These are phyloP conservation scores for Lycaena phlaeas DNA, from an alignment of 2,888 invertebrate species.

Conservation along the genomic window DNA sequence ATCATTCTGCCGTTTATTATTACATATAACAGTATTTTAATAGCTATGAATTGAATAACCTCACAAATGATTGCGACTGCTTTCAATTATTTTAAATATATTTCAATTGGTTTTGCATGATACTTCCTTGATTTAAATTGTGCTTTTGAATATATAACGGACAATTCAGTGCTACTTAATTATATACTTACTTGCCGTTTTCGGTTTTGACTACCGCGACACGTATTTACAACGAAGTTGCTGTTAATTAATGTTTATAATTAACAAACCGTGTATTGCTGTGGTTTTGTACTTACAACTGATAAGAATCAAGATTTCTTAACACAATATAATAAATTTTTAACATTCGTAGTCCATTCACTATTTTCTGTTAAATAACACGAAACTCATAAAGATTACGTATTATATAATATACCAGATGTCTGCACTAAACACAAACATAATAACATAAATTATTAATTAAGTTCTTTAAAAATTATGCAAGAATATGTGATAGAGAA, in stretches of 20 bases:
- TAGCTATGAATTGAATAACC: too few species aligned
- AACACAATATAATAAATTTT: neutral
- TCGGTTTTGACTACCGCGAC: neutral
- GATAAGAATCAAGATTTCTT: neutral
- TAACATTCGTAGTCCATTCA: neutral
- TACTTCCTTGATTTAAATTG: neutral
- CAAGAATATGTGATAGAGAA: too few species aligned
- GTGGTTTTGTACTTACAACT: neutral
- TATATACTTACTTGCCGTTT: neutral
- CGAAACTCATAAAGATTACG: too few species aligned
- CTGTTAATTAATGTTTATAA: slow-evolving; percentile 2
- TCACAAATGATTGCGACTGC: too few species aligned
- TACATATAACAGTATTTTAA: too few species aligned
- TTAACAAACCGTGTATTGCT: neutral
- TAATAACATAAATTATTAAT: too few species aligned
- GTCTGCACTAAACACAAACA: too few species aligned
- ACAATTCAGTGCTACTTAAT: neutral
- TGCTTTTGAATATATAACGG: neutral
- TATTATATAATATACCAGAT: too few species aligned
- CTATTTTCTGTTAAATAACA: too few species aligned
- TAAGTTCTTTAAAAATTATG: too few species aligned
- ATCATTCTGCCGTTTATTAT: too few species aligned
- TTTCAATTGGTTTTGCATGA: slow-evolving; percentile 5
- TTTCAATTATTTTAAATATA: neutral
- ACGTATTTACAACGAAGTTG: neutral